These are phyloP conservation scores for Streptopelia turtur DNA, from an alignment of 2,797 vertebrate species.

Conservation along the genomic window DNA sequence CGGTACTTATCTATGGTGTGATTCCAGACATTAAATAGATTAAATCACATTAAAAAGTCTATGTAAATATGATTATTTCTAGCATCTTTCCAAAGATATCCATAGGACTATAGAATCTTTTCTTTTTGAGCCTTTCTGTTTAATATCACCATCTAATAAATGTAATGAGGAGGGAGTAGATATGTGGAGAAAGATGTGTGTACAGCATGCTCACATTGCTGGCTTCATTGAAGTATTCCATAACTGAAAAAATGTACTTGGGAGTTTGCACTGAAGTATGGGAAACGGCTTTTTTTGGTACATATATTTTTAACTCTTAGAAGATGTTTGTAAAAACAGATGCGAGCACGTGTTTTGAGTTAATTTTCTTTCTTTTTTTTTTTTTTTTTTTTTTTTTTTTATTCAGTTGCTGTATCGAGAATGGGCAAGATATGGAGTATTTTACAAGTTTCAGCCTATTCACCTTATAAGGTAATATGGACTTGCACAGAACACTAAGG, in stretches of 20 bases:
- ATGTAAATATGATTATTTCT: background rate
- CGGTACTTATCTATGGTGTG: background rate
- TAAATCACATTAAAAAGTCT: background rate
- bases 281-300: background rate
- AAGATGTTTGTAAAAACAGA: background rate
- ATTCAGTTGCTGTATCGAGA: constrained; percentile 91
- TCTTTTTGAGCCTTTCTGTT: background rate
- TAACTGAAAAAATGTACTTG: background rate
- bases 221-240: background rate
- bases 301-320: background rate
- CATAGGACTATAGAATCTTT: background rate
- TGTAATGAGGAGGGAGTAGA: background rate
- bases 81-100: background rate
- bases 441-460: constrained; percentile 97
- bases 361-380: background rate
- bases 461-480: constrained; percentile 92
- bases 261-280: background rate
- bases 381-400: background rate
- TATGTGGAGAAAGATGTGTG: background rate
- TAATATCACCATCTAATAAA: background rate
- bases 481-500: background rate
- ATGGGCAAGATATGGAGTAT: constrained; percentile 96
- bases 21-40: background rate
- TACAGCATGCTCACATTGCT: background rate
- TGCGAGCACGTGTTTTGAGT: background rate